Conservation (phyloP, 1,140 invertebrate genomes). For the Oedothorax gibbosus region DNA sequence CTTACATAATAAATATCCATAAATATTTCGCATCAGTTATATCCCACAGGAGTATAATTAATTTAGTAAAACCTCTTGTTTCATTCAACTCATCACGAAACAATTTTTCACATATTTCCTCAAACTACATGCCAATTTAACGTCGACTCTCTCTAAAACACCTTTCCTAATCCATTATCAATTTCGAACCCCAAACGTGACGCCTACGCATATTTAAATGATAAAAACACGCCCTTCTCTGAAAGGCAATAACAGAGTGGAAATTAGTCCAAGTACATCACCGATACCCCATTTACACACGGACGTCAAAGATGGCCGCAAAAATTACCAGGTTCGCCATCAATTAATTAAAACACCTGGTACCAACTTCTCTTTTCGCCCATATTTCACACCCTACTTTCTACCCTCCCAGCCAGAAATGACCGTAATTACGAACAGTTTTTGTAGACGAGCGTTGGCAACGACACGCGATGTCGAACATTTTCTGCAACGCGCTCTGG, state of each 20-base stretch:
- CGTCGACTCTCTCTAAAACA: not conserved
- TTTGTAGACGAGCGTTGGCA: constrained; percentile 32
- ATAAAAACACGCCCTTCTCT: not conserved
- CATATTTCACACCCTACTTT: constrained; percentile 55
- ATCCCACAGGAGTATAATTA: too few relatives aligned
- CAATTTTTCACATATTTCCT: not conserved
- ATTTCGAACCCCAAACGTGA: not conserved
- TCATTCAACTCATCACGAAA: too few relatives aligned
- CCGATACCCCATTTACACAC: constrained; percentile 38
- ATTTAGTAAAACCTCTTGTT: too few relatives aligned
- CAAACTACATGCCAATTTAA: not conserved
- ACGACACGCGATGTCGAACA: constrained; percentile 33
- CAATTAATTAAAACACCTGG: constrained; percentile 59
- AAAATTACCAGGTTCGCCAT: constrained; percentile 54
- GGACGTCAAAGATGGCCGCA: constrained; percentile 24
- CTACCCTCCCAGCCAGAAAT: constrained; percentile 31
- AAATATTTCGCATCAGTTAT: too few relatives aligned
- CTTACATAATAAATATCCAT: too few relatives aligned
- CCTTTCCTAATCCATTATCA: not conserved
- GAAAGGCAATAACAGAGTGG: constrained; percentile 13
- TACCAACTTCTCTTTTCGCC: constrained; percentile 27
- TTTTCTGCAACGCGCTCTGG: constrained; percentile 18
- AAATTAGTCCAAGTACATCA: constrained; percentile 33
- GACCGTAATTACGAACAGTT: constrained; percentile 52
- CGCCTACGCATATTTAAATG: constrained; percentile 17